phyloP scores from a whole-genome alignment of 2,797 vertebrate species.

The Miichthys miiuy region DNA sequence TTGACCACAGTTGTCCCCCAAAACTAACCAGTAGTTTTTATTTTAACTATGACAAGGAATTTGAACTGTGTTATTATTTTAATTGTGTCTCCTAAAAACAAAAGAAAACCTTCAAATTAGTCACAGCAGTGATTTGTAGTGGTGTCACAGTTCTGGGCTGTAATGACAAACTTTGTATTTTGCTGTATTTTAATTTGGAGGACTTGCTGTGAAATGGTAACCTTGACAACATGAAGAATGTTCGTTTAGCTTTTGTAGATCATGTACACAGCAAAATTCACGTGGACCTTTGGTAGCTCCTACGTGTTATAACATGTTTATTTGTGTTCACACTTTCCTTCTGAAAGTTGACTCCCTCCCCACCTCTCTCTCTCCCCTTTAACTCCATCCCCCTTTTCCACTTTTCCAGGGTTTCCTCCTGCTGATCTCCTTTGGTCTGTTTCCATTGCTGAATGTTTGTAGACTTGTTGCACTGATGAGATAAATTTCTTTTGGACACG shows the following conservation, averaged over 20 bases:
- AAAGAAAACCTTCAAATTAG: too few relatives aligned
- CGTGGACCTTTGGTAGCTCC: too few relatives aligned
- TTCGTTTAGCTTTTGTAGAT: neutral
- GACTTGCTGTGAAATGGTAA: neutral
- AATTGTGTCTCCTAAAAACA: neutral
- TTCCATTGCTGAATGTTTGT: constrained; percentile 20
- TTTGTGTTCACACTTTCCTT: neutral
- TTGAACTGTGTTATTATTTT: too few relatives aligned
- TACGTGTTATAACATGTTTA: neutral
- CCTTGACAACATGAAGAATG: neutral
- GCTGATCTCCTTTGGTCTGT: constrained; percentile 14
- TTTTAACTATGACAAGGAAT: neutral
- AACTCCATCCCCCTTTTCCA: neutral
- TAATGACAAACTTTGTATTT: neutral
- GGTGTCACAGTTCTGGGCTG: neutral
- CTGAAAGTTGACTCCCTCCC: neutral
- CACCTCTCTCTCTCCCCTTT: neutral
- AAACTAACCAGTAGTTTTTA: neutral
- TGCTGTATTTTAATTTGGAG: neutral
- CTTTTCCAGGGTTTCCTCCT: constrained; percentile 12
- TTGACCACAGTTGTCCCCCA: neutral
- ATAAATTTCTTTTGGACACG: constrained; percentile 14
- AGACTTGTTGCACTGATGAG: constrained; percentile 34
- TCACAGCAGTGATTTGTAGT: too few relatives aligned
- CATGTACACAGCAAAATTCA: too few relatives aligned